Evolutionary conservation across 2,113 vertebrate species (phyloP).

Genomic region (Lonchura striata): DNA sequence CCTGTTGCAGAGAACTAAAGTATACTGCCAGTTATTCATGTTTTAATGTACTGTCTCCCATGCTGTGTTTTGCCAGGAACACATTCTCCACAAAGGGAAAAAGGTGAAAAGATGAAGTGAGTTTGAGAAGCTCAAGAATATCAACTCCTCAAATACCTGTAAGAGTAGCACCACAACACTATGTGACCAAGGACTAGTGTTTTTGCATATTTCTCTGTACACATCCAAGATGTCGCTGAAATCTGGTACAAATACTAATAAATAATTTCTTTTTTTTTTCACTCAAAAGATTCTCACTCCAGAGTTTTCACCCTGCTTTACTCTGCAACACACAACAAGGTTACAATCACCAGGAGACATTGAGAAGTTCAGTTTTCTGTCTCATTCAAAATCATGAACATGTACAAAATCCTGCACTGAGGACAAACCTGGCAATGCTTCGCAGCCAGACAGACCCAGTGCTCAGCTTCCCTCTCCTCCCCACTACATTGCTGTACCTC

Average conservation of each 20-base stretch:
- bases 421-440: background rate
- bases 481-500: background rate
- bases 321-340: background rate
- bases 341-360: background rate
- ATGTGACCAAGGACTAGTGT: background rate
- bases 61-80: background rate
- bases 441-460: fast-evolving
- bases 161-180: background rate
- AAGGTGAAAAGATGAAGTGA: background rate
- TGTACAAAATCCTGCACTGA: background rate
- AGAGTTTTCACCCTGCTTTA: background rate
- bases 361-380: background rate
- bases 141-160: background rate
- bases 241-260: background rate
- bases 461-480: background rate
- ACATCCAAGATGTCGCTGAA: background rate
- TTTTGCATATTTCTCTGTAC: background rate
- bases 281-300: background rate
- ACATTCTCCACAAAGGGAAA: background rate
- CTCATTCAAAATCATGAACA: background rate
- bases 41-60: background rate
- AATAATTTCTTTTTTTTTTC: background rate
- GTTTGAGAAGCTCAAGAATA: background rate
- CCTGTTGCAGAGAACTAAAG: background rate
- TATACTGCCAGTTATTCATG: background rate